Percentiles rank a stretch among this genome's conserved stretches.
phyloP scores from a whole-genome alignment of 2,797 vertebrate species.

The Australoheros facetus region DNA sequence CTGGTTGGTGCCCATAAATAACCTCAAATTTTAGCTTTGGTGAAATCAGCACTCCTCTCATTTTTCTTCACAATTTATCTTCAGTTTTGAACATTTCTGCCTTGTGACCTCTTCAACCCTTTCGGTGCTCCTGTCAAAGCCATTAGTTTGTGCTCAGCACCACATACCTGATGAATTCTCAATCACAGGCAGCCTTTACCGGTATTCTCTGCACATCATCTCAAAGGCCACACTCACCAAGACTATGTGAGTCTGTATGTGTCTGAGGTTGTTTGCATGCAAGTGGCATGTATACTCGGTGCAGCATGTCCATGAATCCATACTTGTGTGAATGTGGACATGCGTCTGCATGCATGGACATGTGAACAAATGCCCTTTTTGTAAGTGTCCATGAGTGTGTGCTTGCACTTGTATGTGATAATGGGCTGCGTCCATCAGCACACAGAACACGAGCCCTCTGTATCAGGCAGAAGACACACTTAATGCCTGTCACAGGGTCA shows the following conservation, averaged over 20 bases:
- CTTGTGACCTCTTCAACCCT: conserved; percentile 28
- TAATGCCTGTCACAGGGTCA: conserved; percentile 85
- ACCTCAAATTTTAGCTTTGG: conserved; percentile 9
- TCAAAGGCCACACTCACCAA: conserved; percentile 5
- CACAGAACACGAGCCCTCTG: conserved; percentile 67
- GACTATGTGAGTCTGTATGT: not conserved
- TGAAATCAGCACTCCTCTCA: conserved; percentile 7
- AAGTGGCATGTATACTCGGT: not conserved
- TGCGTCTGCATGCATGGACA: conserved; percentile 27
- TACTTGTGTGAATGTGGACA: not conserved
- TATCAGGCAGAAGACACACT: conserved; percentile 79
- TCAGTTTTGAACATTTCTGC: conserved; percentile 27
- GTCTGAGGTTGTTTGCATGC: not conserved
- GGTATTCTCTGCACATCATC: conserved; percentile 30
- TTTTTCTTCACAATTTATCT: conserved; percentile 24
- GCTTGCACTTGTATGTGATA: conserved; percentile 54
- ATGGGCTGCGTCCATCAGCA: conserved; percentile 73
- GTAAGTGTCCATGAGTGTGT: conserved; percentile 6
- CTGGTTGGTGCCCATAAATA: not conserved
- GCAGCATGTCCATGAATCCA: not conserved
- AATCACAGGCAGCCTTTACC: conserved; percentile 26
- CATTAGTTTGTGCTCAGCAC: conserved; percentile 41
- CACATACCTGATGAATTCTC: conserved; percentile 28
- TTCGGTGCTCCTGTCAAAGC: conserved; percentile 20
- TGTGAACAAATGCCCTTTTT: conserved; percentile 12